phyloP scores from a whole-genome alignment of 2,797 vertebrate species.

The Anas georgica region DNA sequence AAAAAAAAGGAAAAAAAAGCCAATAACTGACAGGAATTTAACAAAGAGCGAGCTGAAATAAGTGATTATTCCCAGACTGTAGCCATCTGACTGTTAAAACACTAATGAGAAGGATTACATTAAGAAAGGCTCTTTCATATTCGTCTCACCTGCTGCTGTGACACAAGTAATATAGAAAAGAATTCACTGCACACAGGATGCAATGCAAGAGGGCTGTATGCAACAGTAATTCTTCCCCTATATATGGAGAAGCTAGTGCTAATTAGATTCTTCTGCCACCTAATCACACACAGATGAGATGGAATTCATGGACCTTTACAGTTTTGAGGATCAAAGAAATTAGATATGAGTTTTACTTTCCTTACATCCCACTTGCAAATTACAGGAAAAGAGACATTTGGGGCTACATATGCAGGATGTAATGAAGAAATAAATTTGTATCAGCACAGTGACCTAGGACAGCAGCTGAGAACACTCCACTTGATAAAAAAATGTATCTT shows the following conservation, averaged over 20 bases:
- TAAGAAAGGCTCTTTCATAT: neutral
- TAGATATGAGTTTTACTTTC: neutral
- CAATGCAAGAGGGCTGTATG: neutral
- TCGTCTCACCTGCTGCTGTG: neutral
- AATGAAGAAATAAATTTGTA: neutral
- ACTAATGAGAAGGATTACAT: neutral
- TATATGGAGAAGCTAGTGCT: neutral
- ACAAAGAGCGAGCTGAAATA: neutral
- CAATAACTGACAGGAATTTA: neutral
- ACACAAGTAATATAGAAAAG: neutral
- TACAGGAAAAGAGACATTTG: neutral
- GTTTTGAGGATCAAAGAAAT: neutral
- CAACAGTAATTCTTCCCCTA: neutral
- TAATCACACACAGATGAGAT: neutral
- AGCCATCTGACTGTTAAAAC: neutral
- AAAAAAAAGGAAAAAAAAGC: neutral
- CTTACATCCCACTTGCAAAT: neutral
- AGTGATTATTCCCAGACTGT: neutral
- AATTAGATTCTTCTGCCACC: neutral
- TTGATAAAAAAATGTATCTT: neutral
- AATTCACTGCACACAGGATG: neutral
- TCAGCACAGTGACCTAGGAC: neutral
- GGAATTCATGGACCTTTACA: neutral
- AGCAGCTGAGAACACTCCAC: neutral
- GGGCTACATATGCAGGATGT: neutral